Percentiles rank a stretch among this genome's conserved stretches.
These are phyloP conservation scores for Esox masquinongy DNA, from an alignment of 2,797 vertebrate species.

Conservation along the genomic window DNA sequence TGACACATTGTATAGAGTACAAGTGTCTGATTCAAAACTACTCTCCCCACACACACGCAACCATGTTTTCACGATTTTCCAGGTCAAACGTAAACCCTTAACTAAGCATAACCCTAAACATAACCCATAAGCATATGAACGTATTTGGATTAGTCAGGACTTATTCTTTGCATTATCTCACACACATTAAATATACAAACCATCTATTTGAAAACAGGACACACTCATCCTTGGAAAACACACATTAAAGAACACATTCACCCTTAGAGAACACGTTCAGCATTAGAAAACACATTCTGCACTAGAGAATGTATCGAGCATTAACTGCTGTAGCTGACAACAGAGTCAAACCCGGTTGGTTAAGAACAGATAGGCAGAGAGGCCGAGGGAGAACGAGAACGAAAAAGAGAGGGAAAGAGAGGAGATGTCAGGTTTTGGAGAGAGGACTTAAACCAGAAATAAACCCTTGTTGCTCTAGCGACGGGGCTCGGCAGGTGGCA, in stretches of 20 bases:
- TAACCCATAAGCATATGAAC: no score
- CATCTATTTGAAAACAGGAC: neutral
- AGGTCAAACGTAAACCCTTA: no score
- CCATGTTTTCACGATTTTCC: no score
- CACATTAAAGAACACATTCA: conserved; percentile 23
- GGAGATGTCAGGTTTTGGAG: neutral
- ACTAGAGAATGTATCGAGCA: neutral
- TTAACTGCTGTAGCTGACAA: conserved; percentile 10
- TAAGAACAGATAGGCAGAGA: neutral
- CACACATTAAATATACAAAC: conserved; percentile 43
- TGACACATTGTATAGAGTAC: neutral
- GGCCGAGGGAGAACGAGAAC: neutral
- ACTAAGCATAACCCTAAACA: no score
- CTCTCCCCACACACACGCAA: no score
- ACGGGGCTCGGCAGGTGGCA: neutral
- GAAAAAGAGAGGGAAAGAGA: neutral
- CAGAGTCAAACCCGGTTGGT: conserved; percentile 3
- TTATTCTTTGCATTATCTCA: conserved; percentile 13
- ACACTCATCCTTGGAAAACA: neutral
- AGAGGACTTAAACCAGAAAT: conserved; percentile 39
- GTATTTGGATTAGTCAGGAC: no score
- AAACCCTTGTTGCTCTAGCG: conserved; percentile 44
- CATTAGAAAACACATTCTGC: no score
- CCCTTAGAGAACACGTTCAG: no score
- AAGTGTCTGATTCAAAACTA: neutral